Percentiles rank a stretch among this genome's conserved stretches.
phyloP scores from a whole-genome alignment of 2,113 vertebrate species.

The Ptilorrhoa leucosticta region DNA sequence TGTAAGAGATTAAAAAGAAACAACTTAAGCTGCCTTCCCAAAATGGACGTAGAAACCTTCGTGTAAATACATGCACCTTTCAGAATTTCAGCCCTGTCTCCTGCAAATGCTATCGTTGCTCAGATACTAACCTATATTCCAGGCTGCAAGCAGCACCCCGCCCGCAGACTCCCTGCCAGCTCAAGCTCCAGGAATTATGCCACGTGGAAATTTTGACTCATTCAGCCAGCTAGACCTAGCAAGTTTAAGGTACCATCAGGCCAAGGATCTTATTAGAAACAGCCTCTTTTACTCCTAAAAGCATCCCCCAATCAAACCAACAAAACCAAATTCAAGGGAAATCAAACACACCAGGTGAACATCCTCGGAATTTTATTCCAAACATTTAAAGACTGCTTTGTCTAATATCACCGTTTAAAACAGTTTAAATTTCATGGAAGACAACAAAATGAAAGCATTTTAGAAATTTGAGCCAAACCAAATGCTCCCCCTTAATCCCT shows the following conservation, averaged over 20 bases:
- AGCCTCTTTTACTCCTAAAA: neutral
- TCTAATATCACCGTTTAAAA: neutral
- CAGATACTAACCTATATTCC: neutral
- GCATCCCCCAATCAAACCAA: neutral
- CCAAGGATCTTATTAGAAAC: neutral
- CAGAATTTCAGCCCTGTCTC: neutral
- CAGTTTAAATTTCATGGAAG: neutral
- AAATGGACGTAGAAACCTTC: neutral
- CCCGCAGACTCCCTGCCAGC: neutral
- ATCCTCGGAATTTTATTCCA: neutral
- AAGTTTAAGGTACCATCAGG: neutral
- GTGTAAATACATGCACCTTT: neutral
- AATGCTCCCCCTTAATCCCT: neutral
- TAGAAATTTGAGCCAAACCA: neutral
- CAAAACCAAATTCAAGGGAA: neutral
- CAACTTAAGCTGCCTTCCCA: neutral
- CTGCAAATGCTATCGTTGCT: neutral
- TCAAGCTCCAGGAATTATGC: neutral
- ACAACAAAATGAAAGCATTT: neutral
- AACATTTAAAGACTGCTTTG: neutral
- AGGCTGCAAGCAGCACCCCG: neutral
- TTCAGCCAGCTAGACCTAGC: neutral
- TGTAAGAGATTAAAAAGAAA: neutral
- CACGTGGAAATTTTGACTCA: neutral
- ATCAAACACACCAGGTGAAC: neutral